Percentiles rank a stretch among this genome's conserved stretches.
Evolutionary conservation across 2,797 vertebrate genomes (phyloP).

Genomic region (Monodelphis domestica): DNA sequence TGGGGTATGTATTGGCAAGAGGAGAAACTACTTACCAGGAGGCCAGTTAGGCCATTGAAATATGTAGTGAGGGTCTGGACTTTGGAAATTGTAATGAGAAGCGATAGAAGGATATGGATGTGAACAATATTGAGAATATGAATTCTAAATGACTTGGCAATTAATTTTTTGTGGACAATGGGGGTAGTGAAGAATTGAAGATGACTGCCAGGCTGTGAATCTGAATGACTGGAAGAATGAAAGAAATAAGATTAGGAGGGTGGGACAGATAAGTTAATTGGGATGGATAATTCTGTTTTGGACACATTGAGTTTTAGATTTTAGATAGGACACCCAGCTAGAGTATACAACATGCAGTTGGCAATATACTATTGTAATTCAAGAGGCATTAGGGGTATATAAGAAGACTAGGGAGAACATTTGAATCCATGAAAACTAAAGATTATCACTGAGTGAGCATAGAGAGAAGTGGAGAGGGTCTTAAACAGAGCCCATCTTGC

Average conservation of each 20-base stretch:
- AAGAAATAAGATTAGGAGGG: background rate
- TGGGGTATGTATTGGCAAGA: background rate
- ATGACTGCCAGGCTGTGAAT: background rate
- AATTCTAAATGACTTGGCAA: background rate
- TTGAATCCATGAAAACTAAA: background rate
- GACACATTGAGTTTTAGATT: background rate
- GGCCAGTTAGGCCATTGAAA: background rate
- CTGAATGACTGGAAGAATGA: background rate
- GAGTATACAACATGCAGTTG: background rate
- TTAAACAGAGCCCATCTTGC: background rate
- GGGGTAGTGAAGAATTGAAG: background rate
- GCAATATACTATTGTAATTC: background rate
- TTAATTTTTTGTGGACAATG: background rate
- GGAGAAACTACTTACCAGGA: background rate
- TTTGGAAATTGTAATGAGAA: background rate
- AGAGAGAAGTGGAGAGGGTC: background rate
- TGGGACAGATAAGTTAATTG: background rate
- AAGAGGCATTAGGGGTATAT: background rate
- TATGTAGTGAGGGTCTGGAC: background rate
- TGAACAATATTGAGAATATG: background rate
- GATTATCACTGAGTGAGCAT: background rate
- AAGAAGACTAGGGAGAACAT: background rate
- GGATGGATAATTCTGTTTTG: background rate
- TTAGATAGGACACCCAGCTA: background rate
- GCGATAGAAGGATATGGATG: background rate